These are phyloP conservation scores for Hyposmocoma kahamanoa DNA, from an alignment of 1,140 invertebrate genomes.

Conservation along the genomic window DNA sequence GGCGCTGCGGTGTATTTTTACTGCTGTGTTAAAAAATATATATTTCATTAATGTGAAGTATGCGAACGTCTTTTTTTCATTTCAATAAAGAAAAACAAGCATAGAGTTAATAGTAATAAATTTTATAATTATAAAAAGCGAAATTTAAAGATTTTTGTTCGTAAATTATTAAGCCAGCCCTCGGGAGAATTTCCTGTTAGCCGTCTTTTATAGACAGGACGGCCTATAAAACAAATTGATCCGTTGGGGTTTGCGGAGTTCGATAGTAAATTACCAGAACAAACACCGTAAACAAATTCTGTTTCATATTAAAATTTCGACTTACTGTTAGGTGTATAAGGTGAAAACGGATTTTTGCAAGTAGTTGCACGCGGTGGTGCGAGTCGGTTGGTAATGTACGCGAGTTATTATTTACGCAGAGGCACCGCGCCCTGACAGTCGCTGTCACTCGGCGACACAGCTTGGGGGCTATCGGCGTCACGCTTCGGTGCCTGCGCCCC, in stretches of 20 bases:
- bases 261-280: conserved; percentile 35
- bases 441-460: conserved; percentile 27
- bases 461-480: conserved; percentile 36
- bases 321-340: not conserved
- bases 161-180: conserved; percentile 46
- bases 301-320: conserved; percentile 14
- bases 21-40: not conserved
- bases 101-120: not conserved
- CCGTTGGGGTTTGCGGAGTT: conserved; percentile 35
- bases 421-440: no score
- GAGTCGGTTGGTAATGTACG: conserved; percentile 16
- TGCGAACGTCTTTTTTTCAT: not conserved
- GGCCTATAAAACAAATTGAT: conserved; percentile 51
- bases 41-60: not conserved
- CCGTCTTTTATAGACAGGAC: conserved; percentile 53
- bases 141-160: conserved; percentile 26
- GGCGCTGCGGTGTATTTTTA: not conserved
- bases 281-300: conserved; percentile 18
- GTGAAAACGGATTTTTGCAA: not conserved
- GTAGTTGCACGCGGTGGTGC: not conserved
- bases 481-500: conserved; percentile 26
- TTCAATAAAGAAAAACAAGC: not conserved
- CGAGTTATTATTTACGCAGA: conserved; percentile 13
- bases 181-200: conserved; percentile 43
- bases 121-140: conserved; percentile 2